Conservation (phyloP, 2,797 vertebrate genomes). For the Telmatherina bonti region DNA sequence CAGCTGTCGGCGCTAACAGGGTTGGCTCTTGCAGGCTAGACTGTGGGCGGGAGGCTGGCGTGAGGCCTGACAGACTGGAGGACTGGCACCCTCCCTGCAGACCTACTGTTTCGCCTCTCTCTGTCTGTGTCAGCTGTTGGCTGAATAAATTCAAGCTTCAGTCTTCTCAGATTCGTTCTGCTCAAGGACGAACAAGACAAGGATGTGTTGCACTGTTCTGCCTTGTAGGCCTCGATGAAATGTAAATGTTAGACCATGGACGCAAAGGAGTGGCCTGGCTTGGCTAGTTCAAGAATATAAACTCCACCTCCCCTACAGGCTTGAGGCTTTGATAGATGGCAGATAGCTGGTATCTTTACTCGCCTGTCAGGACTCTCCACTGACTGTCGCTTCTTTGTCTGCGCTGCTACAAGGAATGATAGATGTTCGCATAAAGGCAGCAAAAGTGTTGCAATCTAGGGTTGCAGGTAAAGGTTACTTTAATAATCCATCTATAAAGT, state of each 20-base stretch:
- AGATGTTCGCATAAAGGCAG: conserved; percentile 53
- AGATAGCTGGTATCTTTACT: conserved; percentile 45
- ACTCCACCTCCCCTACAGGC: conserved; percentile 12
- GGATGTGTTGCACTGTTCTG: conserved; percentile 32
- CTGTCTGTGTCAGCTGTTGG: conserved; percentile 56
- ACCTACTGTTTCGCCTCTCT: conserved; percentile 29
- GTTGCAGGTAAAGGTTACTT: conserved; percentile 12
- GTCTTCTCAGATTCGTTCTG: conserved; percentile 41
- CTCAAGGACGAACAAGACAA: conserved; percentile 54
- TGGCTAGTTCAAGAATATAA: conserved; percentile 24
- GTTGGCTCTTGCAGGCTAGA: conserved; percentile 50
- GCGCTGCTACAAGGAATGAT: conserved; percentile 55
- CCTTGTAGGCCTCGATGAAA: conserved; percentile 25
- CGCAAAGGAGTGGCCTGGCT: conserved; percentile 38
- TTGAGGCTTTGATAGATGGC: conserved; percentile 33
- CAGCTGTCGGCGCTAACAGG: conserved; percentile 65
- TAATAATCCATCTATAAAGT: not conserved
- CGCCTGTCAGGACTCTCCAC: conserved; percentile 46
- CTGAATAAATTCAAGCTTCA: conserved; percentile 48
- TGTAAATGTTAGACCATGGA: conserved; percentile 39
- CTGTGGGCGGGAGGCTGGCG: conserved; percentile 59
- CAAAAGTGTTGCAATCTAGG: conserved; percentile 3
- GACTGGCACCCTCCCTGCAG: conserved; percentile 46
- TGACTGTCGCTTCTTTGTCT: conserved; percentile 58
- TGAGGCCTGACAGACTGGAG: conserved; percentile 54